phyloP scores from a whole-genome alignment of 2,113 vertebrate genomes.

The Vidua macroura region DNA sequence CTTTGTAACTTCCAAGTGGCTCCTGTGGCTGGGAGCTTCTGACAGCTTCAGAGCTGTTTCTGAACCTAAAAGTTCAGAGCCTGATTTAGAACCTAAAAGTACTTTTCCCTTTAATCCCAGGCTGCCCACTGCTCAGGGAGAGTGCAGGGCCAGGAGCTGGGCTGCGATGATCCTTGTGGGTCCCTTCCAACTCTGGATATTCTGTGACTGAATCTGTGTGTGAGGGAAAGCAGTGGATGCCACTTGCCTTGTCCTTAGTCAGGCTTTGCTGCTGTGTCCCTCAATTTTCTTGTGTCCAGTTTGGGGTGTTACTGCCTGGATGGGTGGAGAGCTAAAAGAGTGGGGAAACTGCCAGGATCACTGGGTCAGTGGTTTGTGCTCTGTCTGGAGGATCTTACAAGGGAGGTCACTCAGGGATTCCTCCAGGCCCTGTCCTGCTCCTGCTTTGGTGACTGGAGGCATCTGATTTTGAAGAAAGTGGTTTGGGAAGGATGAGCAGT shows the following conservation, averaged over 20 bases:
- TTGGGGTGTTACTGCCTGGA: not conserved
- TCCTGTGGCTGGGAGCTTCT: not conserved
- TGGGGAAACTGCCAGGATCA: not conserved
- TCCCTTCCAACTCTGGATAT: not conserved
- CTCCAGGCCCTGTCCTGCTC: not conserved
- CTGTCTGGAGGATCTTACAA: not conserved
- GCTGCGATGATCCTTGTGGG: accelerated
- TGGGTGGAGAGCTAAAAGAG: not conserved
- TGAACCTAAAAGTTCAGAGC: not conserved
- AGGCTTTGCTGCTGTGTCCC: not conserved
- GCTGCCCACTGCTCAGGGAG: not conserved
- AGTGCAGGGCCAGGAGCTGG: not conserved
- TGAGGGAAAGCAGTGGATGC: not conserved
- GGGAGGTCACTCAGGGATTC: not conserved
- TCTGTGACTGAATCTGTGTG: not conserved
- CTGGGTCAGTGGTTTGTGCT: not conserved
- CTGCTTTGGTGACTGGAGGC: not conserved
- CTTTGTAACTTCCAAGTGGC: not conserved
- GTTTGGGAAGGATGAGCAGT: not conserved
- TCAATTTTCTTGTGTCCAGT: not conserved
- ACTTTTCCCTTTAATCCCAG: not conserved
- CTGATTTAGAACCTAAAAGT: not conserved
- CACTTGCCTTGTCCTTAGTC: not conserved
- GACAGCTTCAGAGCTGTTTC: not conserved
- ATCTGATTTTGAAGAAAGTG: not conserved